Conservation (phyloP, 2,888 invertebrate species). For the Panorpa germanica region DNA sequence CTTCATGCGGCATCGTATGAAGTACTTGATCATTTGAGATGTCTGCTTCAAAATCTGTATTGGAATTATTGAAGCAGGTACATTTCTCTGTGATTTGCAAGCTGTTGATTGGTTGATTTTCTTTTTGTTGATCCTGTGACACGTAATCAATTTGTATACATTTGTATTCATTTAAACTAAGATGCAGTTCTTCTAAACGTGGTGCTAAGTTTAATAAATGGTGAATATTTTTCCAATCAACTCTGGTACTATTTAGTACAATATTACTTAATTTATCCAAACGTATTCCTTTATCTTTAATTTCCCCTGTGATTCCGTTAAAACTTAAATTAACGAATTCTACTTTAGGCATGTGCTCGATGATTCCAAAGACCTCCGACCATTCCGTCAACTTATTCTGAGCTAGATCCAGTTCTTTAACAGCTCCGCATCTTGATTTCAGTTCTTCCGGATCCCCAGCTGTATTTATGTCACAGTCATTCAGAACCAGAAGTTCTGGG, state of each 20-base stretch:
- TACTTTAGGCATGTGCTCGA: conserved; percentile 74
- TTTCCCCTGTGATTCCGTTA: conserved; percentile 58
- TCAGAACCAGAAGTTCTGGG: conserved; percentile 69
- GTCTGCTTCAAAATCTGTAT: too few species aligned
- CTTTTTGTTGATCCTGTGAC: conserved; percentile 15
- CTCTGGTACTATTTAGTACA: conserved; percentile 72
- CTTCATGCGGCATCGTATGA: conserved; percentile 34
- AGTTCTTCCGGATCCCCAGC: conserved; percentile 69
- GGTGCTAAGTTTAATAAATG: conserved; percentile 56
- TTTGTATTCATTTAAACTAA: conserved; percentile 78
- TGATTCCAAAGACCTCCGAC: conserved; percentile 75
- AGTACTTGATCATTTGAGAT: conserved; percentile 12
- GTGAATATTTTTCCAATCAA: conserved; percentile 70
- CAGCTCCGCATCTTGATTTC: conserved; percentile 67
- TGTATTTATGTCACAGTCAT: conserved; percentile 79
- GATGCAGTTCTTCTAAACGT: conserved; percentile 74
- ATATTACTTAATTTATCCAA: conserved; percentile 49
- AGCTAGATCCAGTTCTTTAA: conserved; percentile 86
- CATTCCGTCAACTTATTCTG: conserved; percentile 80
- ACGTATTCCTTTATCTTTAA: conserved; percentile 23
- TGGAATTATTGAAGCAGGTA: too few species aligned
- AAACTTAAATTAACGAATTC: conserved; percentile 85
- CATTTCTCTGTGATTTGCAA: too few species aligned
- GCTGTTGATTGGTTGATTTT: conserved; percentile 8
- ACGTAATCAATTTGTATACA: conserved; percentile 45